Evolutionary conservation across 1,140 invertebrate species (phyloP), one percentile per base, ranked within the genome.

Genomic region (Calliphora vicina): DNA sequence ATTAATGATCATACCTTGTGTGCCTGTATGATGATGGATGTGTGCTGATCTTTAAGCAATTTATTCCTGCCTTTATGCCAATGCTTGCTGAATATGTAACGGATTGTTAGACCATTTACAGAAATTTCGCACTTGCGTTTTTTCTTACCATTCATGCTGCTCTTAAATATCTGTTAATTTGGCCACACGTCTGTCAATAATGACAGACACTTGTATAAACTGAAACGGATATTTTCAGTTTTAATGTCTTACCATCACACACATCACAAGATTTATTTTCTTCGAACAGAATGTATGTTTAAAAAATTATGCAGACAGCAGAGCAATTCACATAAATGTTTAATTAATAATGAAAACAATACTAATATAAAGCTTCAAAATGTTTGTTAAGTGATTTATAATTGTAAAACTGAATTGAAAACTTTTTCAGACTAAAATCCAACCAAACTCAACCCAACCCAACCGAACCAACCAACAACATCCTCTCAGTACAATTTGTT

Each of bases 361-460:
- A 45, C 74, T 78, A 43, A 78, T 78, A 45, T 78, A 78, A 78
- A 78, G 35, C 42, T 78, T 78, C 74, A 78, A 78, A 67, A 25
- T 42, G 35, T 78, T 43, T 45, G 74, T 45, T 78, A 78, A 78
- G 74, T 78, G 74, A 78, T 78, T 78, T 78, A 78, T 78, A 78
- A 78, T 78, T 78, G 74, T 25, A 43, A 43, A 23, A 43, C 35
- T 25, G 61, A 67, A 67, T 67, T 67, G 61, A 67, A 67, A 67
- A 67, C 61, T 67, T 67, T 67, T 67, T 67, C 23, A 17, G 50
- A 57, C 50, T n/a, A 57, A 57, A 80, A 45, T 2, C 43, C 26
- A 26, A 17, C 76, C 13, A 80, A 78, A 35, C 35, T 10, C 35
- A 35, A 35, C 35, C 35, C 6, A 35, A 35, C 35, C 10, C 6